These are phyloP conservation scores for Perithous albicinctus DNA, from an alignment of 2,888 invertebrate genomes.

Conservation along the genomic window DNA sequence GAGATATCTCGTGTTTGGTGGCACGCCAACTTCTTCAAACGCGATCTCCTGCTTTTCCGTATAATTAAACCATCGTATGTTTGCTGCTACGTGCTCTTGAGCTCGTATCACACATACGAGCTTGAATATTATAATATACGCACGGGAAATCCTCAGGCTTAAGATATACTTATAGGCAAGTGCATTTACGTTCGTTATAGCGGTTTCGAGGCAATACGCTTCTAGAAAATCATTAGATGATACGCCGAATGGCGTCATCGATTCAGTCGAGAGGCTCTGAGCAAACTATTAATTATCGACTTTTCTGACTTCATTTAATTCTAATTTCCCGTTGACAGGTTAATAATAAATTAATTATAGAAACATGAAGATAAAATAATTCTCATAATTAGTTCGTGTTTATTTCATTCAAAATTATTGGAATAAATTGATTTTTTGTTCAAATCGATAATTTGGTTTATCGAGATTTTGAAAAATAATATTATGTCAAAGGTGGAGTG, in stretches of 20 bases:
- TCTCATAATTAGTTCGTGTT: not conserved
- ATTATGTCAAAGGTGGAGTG: too few relatives aligned
- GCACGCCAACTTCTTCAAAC: not conserved
- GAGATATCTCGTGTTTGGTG: conserved; percentile 10
- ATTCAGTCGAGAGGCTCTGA: conserved; percentile 26
- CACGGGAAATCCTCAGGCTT: not conserved
- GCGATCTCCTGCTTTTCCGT: not conserved
- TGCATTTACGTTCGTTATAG: conserved; percentile 6
- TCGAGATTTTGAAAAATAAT: too few relatives aligned
- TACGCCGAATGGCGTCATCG: conserved; percentile 39
- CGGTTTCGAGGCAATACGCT: conserved; percentile 24
- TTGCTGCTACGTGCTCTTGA: not conserved
- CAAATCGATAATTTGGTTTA: too few relatives aligned
- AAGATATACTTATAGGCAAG: not conserved
- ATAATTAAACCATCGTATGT: conserved; percentile 6
- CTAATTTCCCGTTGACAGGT: not conserved
- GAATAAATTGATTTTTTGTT: too few relatives aligned
- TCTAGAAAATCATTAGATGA: conserved; percentile 17
- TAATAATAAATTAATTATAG: not conserved
- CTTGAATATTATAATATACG: not conserved
- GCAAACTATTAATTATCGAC: conserved; percentile 8
- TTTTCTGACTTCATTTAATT: not conserved
- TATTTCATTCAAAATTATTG: too few relatives aligned
- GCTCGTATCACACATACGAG: not conserved
- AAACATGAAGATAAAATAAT: not conserved